Conservation (phyloP, 2,113 vertebrate species). For the Leptodactylus fuscus region DNA sequence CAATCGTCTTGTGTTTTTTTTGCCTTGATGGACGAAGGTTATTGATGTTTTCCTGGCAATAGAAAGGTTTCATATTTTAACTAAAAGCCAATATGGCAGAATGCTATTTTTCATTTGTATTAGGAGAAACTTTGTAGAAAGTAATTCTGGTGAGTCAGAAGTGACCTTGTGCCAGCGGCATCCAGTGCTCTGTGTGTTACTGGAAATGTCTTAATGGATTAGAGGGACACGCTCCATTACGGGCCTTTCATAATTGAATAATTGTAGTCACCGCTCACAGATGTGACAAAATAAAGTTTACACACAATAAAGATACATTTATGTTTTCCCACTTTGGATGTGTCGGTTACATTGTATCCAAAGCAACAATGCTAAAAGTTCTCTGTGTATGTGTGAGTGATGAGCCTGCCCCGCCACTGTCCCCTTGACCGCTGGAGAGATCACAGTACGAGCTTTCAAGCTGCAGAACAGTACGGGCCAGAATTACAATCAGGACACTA, state of each 20-base stretch:
- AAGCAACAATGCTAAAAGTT: neutral
- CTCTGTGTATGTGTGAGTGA: neutral
- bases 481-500: too few relatives aligned
- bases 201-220: conserved; percentile 29
- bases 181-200: neutral
- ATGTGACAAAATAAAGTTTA: conserved; percentile 7
- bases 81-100: conserved; percentile 8
- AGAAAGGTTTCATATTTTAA: neutral
- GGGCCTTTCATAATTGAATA: neutral
- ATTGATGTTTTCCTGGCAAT: conserved; percentile 22
- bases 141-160: conserved; percentile 7
- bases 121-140: neutral
- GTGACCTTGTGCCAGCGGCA: conserved; percentile 37
- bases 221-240: neutral
- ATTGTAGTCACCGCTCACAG: neutral
- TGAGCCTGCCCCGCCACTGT: neutral
- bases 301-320: neutral
- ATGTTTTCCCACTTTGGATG: neutral
- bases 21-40: neutral
- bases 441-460: too few relatives aligned
- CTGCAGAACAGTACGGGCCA: too few relatives aligned
- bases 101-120: neutral
- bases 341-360: neutral
- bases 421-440: neutral
- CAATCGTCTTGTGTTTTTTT: neutral